Base-by-base conservation (phyloP, 2,797 vertebrate genomes). In the Alcedo quadribrachys region DNA sequence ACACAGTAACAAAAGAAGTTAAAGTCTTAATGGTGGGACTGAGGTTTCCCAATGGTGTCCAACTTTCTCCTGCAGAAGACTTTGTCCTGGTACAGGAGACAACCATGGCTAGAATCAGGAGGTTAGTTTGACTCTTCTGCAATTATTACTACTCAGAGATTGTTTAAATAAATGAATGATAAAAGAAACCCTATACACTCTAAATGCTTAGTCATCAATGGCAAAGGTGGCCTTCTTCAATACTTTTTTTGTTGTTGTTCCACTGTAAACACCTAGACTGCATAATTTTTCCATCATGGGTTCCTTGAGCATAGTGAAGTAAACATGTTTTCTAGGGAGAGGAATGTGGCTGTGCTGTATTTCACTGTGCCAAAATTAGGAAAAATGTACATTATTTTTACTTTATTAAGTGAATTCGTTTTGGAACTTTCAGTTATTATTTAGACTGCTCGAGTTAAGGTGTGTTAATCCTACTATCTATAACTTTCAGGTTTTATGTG, bases 51-150 rank as follows among this genome's bases (percentile, higher is more conserved):
- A 99, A 99, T 22, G 99, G 99, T 40, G 98, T 99, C 63, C 98
- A 99, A 91, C 98, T 99, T 22, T 98, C 99, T 70, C 98, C 98
- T 1, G 98, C 98, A 0, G 99, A 99, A 97, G 99, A 99, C 94
- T 99, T 99, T 21, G 98, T 99, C 73, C 97, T 99, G 85, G 99
- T 99, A 83, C 98, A 97, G 1, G 99, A 99, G 97, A 98, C 98
- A 48, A 98, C 99, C 37, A 98, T 99, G 99, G 99, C 99, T 51
- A 98, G 99, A 89, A 99, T 99, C 95, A 98, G 98, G 80, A 99
- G 99, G 99, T 98, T 30, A 25, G 93, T 90, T 42, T 14, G 51
- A 43, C 24, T 71, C 61, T 53, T 30, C 35, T 79, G 81, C 33
- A 83, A 25, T n/a, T 45, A 35, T 12, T 55, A 25, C 40, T 28